These are phyloP conservation scores for Troides helena DNA, from an alignment of 2,888 invertebrate species.

Conservation along the genomic window DNA sequence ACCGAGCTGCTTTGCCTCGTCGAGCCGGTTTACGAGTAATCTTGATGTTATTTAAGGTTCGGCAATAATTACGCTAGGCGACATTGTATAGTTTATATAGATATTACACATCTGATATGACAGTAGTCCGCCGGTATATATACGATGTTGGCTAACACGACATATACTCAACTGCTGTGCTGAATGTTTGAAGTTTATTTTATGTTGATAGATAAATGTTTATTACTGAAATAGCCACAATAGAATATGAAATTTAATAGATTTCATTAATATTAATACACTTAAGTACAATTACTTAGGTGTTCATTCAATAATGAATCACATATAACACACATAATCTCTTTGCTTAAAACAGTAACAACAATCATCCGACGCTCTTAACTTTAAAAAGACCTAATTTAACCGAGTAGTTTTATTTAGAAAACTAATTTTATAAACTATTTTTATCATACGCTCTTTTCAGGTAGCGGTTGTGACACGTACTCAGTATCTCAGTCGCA, in stretches of 20 bases:
- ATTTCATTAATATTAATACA: no score
- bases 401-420: no score
- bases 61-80: constrained; percentile 18
- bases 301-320: no score
- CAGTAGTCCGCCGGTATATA: neutral
- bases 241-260: no score
- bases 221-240: neutral
- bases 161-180: neutral
- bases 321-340: no score
- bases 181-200: neutral
- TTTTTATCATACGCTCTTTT: constrained; percentile 29
- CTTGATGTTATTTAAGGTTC: constrained; percentile 23
- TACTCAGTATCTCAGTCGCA: constrained; percentile 91
- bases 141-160: neutral
- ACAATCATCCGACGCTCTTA: no score
- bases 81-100: constrained; percentile 5
- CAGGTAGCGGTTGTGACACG: constrained; percentile 75
- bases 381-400: no score
- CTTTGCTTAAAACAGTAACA: no score
- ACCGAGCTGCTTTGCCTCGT: constrained; percentile 9
- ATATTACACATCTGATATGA: constrained; percentile 3
- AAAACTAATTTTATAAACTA: no score
- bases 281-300: no score
- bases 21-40: constrained; percentile 17
- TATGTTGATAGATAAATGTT: neutral